Percentiles rank a stretch among this genome's conserved stretches.
These are phyloP conservation scores for Rhinoraja longicauda DNA, from an alignment of 2,797 vertebrate species.

Conservation along the genomic window DNA sequence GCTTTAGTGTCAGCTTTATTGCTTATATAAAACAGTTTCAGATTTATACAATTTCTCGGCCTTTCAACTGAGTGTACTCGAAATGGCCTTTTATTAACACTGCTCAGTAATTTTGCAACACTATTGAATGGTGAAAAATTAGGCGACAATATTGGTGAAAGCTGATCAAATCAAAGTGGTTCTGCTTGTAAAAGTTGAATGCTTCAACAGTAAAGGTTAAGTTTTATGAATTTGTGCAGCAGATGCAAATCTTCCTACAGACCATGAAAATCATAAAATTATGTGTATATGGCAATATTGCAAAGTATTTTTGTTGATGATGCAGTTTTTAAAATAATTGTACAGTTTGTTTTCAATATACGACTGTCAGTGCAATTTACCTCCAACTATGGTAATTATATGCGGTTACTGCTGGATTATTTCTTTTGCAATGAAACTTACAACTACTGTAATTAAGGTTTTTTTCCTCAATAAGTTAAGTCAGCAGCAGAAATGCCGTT, in stretches of 20 bases:
- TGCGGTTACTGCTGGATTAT: not conserved
- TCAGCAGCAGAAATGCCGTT: not conserved
- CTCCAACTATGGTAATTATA: not conserved
- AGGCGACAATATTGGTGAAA: not conserved
- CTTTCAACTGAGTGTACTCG: not conserved
- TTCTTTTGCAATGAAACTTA: not conserved
- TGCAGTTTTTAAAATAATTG: not conserved
- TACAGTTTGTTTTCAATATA: not conserved
- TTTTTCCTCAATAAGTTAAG: not conserved
- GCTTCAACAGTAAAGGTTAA: not conserved
- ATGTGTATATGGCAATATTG: not conserved
- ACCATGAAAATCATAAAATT: not conserved
- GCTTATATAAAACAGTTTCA: not conserved
- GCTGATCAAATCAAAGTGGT: not conserved
- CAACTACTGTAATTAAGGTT: not conserved
- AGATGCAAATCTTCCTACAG: not conserved
- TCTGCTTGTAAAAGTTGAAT: not conserved
- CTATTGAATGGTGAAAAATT: not conserved
- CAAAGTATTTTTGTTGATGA: not conserved
- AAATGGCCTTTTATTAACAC: not conserved
- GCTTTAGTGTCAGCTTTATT: not conserved
- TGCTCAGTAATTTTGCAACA: not conserved
- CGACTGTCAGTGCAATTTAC: not conserved
- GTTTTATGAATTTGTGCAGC: not conserved
- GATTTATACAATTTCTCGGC: not conserved